Evolutionary conservation across 2,113 vertebrate genomes (phyloP).

Genomic region (Rhinichthys klamathensis): DNA sequence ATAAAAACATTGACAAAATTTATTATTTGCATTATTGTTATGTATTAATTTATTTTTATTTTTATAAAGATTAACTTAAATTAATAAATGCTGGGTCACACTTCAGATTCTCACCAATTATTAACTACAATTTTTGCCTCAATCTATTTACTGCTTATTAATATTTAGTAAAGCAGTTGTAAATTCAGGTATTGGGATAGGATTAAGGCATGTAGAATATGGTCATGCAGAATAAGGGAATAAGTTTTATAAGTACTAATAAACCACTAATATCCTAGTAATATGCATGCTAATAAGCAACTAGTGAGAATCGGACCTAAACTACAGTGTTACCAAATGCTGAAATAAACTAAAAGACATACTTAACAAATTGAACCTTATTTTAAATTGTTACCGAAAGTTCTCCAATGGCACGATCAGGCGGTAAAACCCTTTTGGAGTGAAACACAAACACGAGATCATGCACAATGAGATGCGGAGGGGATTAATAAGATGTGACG

Average conservation of each 20-base stretch:
- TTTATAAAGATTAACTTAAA: not conserved
- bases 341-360: not conserved
- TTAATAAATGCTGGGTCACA: not conserved
- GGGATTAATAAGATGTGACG: constrained; percentile 8
- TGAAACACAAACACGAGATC: constrained; percentile 18
- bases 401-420: not conserved
- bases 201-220: no score
- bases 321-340: not conserved
- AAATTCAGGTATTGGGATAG: no score
- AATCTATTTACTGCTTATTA: no score
- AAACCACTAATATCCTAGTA: no score
- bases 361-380: not conserved
- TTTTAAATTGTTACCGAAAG: not conserved
- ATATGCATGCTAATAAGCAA: no score
- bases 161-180: no score
- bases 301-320: no score
- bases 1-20: not conserved
- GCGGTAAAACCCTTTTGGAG: not conserved
- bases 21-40: no score
- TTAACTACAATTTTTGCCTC: no score
- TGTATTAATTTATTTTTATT: not conserved
- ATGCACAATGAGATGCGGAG: constrained; percentile 9
- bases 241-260: no score
- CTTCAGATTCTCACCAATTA: no score
- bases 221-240: no score